Evolutionary conservation across 2,888 invertebrate genomes (phyloP).

Genomic region (Rapana venosa): DNA sequence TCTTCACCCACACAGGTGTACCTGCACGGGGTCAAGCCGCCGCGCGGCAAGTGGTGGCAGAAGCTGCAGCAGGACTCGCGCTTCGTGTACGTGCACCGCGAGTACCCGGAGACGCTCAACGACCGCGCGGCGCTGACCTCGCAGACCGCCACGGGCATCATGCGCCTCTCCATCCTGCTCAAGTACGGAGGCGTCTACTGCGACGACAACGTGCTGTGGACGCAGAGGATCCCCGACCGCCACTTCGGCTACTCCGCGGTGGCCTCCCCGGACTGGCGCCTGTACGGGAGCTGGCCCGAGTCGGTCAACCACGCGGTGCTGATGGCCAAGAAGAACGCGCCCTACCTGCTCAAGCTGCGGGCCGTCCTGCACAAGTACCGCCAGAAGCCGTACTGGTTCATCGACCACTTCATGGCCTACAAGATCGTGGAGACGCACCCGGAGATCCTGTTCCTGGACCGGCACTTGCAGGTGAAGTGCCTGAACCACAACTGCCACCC

Average conservation of each 20-base stretch:
- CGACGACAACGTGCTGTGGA: slow-evolving; percentile 55
- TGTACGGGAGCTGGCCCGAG: slow-evolving; percentile 55
- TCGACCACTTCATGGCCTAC: slow-evolving; percentile 55
- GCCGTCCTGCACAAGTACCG: slow-evolving; percentile 49
- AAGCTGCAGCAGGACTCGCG: slow-evolving; percentile 48
- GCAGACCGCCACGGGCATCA: slow-evolving; percentile 53
- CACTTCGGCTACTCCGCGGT: slow-evolving; percentile 52
- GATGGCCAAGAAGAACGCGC: slow-evolving; percentile 53
- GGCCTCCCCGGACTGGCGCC: slow-evolving; percentile 55
- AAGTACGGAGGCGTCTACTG: slow-evolving; percentile 58
- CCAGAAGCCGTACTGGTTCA: slow-evolving; percentile 51
- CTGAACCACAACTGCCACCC: slow-evolving; percentile 56
- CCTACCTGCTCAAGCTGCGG: slow-evolving; percentile 52
- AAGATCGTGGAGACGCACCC: slow-evolving; percentile 52
- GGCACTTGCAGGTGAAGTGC: slow-evolving; percentile 55
- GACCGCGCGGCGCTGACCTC: slow-evolving; percentile 53
- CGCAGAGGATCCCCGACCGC: slow-evolving; percentile 50
- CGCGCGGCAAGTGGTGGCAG: slow-evolving; percentile 54
- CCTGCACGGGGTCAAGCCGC: slow-evolving; percentile 52
- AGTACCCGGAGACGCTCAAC: slow-evolving; percentile 54
- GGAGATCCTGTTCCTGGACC: slow-evolving; percentile 47
- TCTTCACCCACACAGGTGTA: slow-evolving; percentile 48
- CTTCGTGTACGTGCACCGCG: slow-evolving; percentile 54
- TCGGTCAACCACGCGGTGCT: slow-evolving; percentile 54
- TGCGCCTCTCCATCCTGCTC: slow-evolving; percentile 54